phyloP scores from a whole-genome alignment of 2,113 vertebrate genomes.

The Psilopogon haemacephalus region DNA sequence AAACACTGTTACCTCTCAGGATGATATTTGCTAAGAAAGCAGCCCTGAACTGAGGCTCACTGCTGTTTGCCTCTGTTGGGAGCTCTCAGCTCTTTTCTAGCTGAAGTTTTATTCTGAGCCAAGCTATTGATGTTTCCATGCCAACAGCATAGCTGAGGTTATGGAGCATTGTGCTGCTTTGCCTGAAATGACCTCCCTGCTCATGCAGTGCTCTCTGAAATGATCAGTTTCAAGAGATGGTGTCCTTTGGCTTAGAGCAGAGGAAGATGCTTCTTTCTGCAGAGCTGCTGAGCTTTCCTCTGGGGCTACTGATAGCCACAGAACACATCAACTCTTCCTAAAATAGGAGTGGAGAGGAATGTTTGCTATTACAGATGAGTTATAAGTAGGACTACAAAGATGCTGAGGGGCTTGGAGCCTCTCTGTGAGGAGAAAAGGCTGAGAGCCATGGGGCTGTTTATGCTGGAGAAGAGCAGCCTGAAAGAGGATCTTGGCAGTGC shows the following conservation, averaged over 20 bases:
- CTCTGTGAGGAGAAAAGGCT: too few species aligned
- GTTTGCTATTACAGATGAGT: neutral
- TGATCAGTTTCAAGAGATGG: neutral
- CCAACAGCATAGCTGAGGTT: neutral
- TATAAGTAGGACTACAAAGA: too few species aligned
- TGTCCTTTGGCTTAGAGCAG: neutral
- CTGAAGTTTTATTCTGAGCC: neutral
- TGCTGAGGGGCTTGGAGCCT: too few species aligned
- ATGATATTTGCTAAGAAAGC: neutral
- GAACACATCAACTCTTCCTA: neutral
- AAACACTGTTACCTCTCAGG: neutral
- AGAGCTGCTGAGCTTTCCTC: neutral
- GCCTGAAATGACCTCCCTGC: neutral
- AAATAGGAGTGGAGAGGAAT: neutral
- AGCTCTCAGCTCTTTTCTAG: neutral
- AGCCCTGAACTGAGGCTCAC: neutral
- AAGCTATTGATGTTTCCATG: conserved; percentile 23
- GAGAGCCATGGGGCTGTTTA: too few species aligned
- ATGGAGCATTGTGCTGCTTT: neutral
- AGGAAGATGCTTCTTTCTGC: neutral
- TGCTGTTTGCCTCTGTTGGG: neutral
- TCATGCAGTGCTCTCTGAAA: neutral
- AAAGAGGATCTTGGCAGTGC: too few species aligned
- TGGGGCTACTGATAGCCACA: neutral
- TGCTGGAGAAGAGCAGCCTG: too few species aligned